These are phyloP conservation scores for Monochamus saltuarius DNA, from an alignment of 1,140 invertebrate genomes.

Conservation along the genomic window DNA sequence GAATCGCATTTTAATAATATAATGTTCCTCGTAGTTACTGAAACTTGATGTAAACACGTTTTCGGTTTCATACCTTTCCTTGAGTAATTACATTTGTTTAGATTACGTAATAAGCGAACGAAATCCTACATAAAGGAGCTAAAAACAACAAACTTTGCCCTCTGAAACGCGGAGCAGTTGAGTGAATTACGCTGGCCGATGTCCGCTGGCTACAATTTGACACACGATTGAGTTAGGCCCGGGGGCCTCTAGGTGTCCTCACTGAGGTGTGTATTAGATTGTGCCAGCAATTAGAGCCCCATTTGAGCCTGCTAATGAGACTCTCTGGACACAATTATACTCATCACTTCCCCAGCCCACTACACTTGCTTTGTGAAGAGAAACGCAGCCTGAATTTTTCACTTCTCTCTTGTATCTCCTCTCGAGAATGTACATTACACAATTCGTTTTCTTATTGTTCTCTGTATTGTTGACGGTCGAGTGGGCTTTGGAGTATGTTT, in stretches of 20 bases:
- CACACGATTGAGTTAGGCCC: slow-evolving; percentile 8
- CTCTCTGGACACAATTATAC: slow-evolving; percentile 45
- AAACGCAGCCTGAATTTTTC: not conserved
- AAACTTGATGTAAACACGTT: too few relatives aligned
- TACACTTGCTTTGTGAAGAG: slow-evolving; percentile 9
- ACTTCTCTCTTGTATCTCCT: slow-evolving; percentile 3
- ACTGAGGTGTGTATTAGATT: slow-evolving; percentile 45
- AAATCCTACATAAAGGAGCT: not conserved
- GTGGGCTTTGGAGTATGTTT: too few relatives aligned
- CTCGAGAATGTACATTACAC: slow-evolving; percentile 12
- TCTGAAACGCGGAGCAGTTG: not conserved
- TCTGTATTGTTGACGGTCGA: not conserved
- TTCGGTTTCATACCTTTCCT: too few relatives aligned
- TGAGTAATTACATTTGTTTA: too few relatives aligned
- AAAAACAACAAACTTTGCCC: not conserved
- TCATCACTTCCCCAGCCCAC: slow-evolving; percentile 31
- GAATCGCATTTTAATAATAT: too few relatives aligned
- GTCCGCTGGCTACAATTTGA: slow-evolving; percentile 9
- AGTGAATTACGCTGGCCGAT: not conserved
- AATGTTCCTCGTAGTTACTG: too few relatives aligned
- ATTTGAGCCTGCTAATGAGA: slow-evolving; percentile 43
- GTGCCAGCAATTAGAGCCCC: slow-evolving; percentile 42
- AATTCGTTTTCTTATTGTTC: slow-evolving; percentile 22
- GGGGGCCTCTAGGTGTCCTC: slow-evolving; percentile 26
- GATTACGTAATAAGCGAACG: not conserved